These are phyloP conservation scores for Pluvianellus socialis DNA, from an alignment of 2,113 vertebrate species.

Conservation along the genomic window DNA sequence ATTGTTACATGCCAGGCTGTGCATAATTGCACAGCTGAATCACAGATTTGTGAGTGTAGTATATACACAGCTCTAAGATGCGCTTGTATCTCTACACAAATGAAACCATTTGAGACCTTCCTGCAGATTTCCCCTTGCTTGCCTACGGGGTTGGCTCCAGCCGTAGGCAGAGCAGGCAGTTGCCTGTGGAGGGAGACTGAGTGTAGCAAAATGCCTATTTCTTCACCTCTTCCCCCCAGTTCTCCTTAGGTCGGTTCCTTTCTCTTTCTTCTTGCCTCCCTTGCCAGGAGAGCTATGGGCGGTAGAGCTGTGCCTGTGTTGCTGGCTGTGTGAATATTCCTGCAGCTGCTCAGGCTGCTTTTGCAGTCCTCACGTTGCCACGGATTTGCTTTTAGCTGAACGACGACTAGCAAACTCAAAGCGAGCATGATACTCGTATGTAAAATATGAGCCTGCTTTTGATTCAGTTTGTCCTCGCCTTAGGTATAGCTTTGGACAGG, in stretches of 20 bases:
- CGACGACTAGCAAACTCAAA: background rate
- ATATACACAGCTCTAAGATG: background rate
- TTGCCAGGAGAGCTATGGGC: background rate
- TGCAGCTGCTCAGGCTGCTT: background rate
- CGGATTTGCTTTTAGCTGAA: background rate
- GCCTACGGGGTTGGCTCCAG: background rate
- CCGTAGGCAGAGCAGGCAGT: background rate
- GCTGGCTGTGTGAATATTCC: background rate
- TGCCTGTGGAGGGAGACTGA: slow-evolving; percentile 25
- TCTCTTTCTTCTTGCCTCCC: background rate
- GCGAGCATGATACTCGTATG: background rate
- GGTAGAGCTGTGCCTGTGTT: background rate
- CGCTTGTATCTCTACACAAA: background rate
- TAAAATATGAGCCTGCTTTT: background rate
- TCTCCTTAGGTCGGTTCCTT: background rate
- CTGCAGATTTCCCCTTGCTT: background rate
- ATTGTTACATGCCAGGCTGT: background rate
- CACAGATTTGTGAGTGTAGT: background rate
- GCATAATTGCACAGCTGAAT: background rate
- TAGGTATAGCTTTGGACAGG: background rate
- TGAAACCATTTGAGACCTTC: background rate
- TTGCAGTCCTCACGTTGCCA: background rate
- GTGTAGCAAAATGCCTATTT: background rate
- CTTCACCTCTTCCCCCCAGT: background rate
- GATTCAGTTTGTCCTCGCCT: background rate